Conservation (phyloP, 2,113 vertebrate genomes). For the Mirounga angustirostris region DNA sequence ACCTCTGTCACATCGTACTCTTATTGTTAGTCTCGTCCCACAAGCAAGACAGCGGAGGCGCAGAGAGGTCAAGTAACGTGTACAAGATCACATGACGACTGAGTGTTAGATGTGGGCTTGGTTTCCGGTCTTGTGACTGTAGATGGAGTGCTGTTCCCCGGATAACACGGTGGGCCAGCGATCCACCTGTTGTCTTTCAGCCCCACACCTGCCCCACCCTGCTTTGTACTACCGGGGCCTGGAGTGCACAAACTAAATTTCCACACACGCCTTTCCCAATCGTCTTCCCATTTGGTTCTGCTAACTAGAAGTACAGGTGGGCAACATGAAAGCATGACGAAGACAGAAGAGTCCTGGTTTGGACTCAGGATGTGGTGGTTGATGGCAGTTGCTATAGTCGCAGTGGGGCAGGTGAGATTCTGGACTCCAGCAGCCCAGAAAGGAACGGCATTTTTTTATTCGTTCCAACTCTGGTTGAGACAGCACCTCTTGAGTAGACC, state of each 20-base stretch:
- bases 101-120: neutral
- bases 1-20: neutral
- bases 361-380: neutral
- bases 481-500: neutral
- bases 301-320: neutral
- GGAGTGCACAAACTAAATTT: neutral
- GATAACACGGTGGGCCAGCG: neutral
- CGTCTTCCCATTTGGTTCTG: neutral
- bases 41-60: neutral
- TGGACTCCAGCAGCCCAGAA: neutral
- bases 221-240: neutral
- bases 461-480: neutral
- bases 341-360: neutral
- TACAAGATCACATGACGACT: neutral
- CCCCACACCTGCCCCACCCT: neutral
- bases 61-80: neutral
- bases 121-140: constrained; percentile 5
- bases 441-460: neutral
- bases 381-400: neutral
- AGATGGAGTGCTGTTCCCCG: neutral
- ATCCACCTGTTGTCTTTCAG: neutral
- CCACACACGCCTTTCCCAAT: neutral
- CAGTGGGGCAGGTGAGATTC: neutral
- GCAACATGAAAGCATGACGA: neutral
- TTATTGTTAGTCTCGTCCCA: constrained; percentile 14